These are phyloP conservation scores for Pandemis heparana DNA, from an alignment of 2,888 invertebrate species.

Conservation along the genomic window DNA sequence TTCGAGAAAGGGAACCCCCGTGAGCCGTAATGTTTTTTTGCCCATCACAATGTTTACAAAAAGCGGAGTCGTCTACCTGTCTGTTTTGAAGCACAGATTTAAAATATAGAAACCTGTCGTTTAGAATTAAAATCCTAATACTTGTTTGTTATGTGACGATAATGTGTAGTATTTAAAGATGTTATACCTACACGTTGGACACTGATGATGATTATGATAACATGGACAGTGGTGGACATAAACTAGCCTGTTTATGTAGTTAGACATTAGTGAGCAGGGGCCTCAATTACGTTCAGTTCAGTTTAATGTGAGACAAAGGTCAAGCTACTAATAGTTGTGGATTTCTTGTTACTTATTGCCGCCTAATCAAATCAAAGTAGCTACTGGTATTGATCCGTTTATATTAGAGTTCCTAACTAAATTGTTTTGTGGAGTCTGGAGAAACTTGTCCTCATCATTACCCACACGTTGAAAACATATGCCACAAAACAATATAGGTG, in stretches of 20 bases:
- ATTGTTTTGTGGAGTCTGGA: background rate
- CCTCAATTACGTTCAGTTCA: background rate
- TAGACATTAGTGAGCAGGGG: conserved; percentile 2
- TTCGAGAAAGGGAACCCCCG: conserved; percentile 22
- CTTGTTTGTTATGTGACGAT: background rate
- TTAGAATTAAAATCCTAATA: background rate
- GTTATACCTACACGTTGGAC: background rate
- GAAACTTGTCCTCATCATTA: background rate
- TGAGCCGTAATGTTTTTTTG: conserved; percentile 12
- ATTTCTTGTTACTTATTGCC: background rate
- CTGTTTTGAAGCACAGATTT: background rate
- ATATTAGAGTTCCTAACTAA: too few relatives aligned
- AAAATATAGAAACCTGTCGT: conserved; percentile 6
- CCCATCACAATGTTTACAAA: conserved; percentile 14
- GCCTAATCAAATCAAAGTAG: background rate
- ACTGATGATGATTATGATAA: conserved; percentile 8
- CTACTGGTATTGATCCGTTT: too few relatives aligned
- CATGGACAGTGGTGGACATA: conserved; percentile 8
- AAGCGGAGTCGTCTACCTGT: conserved; percentile 37
- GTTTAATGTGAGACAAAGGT: conserved; percentile 1
- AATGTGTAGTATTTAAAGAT: conserved; percentile 1
- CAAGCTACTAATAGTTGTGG: background rate
- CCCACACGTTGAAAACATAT: background rate
- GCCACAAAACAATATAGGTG: background rate
- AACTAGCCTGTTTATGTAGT: conserved; percentile 5